Evolutionary conservation across 2,888 invertebrate species (phyloP).

Genomic region (Dasysyrphus tricinctus): DNA sequence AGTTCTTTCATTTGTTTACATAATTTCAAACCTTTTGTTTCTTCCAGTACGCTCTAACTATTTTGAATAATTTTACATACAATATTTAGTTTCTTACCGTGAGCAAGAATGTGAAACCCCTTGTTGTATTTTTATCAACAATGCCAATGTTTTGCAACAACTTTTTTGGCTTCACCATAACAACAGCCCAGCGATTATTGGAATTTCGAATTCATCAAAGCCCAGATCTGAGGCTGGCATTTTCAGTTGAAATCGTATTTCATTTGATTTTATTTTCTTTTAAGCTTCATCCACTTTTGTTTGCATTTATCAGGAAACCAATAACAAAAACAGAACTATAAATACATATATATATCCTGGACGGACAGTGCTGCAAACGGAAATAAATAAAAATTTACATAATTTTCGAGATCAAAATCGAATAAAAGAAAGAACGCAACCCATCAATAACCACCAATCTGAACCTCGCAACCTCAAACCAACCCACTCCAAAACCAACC

Average conservation of each 20-base stretch:
- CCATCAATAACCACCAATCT: background rate
- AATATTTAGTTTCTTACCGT: too few species aligned
- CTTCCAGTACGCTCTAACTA: too few species aligned
- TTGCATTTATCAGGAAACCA: slow-evolving; percentile 13
- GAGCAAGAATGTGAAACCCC: background rate
- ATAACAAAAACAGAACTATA: background rate
- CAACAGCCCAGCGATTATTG: slow-evolving; percentile 5
- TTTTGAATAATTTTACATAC: too few species aligned
- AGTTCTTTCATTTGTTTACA: too few species aligned
- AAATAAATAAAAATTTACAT: slow-evolving; percentile 55
- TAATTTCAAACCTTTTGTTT: too few species aligned
- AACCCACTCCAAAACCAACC: background rate
- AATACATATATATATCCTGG: slow-evolving; percentile 33
- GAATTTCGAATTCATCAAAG: slow-evolving; percentile 19
- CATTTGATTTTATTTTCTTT: background rate
- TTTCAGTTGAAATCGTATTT: background rate
- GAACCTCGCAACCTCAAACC: background rate
- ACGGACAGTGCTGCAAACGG: background rate
- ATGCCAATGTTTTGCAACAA: background rate
- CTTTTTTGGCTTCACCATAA: background rate
- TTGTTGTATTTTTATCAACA: background rate
- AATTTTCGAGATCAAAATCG: slow-evolving; percentile 47
- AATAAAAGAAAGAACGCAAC: slow-evolving; percentile 31
- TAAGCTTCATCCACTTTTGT: background rate
- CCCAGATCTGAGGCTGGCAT: background rate